phyloP scores from a whole-genome alignment of 2,797 vertebrate genomes.

The Arrhamphus sclerolepis region DNA sequence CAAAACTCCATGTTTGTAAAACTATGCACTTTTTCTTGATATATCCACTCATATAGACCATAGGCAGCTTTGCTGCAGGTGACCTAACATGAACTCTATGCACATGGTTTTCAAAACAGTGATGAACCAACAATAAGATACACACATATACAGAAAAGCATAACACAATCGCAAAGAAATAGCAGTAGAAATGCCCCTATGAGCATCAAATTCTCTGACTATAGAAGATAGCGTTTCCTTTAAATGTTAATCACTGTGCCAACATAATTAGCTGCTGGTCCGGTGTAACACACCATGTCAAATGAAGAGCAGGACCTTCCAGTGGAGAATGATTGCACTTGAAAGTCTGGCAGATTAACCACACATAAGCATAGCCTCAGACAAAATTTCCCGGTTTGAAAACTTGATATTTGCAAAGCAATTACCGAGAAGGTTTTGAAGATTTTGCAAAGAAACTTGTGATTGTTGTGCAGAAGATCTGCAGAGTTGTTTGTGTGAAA shows the following conservation, averaged over 20 bases:
- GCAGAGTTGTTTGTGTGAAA: constrained; percentile 39
- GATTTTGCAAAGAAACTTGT: constrained; percentile 62
- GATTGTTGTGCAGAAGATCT: constrained; percentile 57
- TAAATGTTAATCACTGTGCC: constrained; percentile 69
- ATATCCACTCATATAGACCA: constrained; percentile 20
- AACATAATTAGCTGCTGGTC: constrained; percentile 69
- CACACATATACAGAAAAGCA: not conserved
- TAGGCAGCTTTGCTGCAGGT: constrained; percentile 16
- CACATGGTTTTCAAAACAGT: constrained; percentile 12
- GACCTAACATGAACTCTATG: constrained; percentile 21
- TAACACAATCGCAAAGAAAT: constrained; percentile 14
- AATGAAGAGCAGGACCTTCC: constrained; percentile 70
- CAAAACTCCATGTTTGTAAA: no score
- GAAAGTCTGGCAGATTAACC: constrained; percentile 75
- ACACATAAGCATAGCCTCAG: constrained; percentile 73
- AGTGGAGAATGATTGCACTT: constrained; percentile 70
- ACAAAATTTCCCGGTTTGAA: constrained; percentile 70
- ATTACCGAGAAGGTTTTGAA: constrained; percentile 69
- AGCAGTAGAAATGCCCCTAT: not conserved
- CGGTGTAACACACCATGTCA: constrained; percentile 64
- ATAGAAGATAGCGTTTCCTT: constrained; percentile 54
- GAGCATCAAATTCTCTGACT: constrained; percentile 47
- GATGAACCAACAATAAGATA: not conserved
- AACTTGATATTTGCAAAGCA: constrained; percentile 74
- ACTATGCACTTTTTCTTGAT: no score